Evolutionary conservation across 1,140 invertebrate genomes (phyloP).

Genomic region (Anadara kagoshimensis): DNA sequence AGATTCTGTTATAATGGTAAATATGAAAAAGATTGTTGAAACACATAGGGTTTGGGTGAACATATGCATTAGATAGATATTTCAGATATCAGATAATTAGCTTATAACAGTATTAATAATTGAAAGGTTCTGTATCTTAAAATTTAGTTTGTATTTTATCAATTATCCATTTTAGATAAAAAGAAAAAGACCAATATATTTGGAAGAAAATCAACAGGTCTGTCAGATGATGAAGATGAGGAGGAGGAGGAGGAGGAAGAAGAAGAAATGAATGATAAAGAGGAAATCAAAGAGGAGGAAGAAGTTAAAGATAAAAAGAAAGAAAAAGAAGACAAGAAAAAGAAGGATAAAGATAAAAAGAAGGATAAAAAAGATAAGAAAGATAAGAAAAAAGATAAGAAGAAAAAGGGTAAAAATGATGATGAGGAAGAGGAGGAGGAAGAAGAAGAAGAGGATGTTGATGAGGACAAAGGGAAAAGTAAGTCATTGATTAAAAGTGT

Average conservation of each 20-base stretch:
- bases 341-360: constrained; percentile 7
- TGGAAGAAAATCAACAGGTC: constrained; percentile 8
- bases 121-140: too few species aligned
- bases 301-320: constrained; percentile 7
- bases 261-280: not conserved
- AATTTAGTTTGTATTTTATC: not conserved
- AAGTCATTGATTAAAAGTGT: too few species aligned
- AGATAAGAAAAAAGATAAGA: constrained; percentile 9
- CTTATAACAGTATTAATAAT: too few species aligned
- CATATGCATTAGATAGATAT: too few species aligned
- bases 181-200: constrained; percentile 13
- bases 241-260: constrained; percentile 27
- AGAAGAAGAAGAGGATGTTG: too few species aligned
- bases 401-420: not conserved
- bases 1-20: too few species aligned
- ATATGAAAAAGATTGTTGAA: too few species aligned
- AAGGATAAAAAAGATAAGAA: constrained; percentile 22
- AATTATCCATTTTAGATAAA: not conserved
- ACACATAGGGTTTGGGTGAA: too few species aligned
- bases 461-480: too few species aligned
- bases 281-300: constrained; percentile 28
- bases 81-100: too few species aligned
- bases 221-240: constrained; percentile 11
- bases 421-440: constrained; percentile 1
- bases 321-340: not conserved